These are phyloP conservation scores for Troglohyphantes excavatus DNA, from an alignment of 2,888 invertebrate species.

Conservation along the genomic window DNA sequence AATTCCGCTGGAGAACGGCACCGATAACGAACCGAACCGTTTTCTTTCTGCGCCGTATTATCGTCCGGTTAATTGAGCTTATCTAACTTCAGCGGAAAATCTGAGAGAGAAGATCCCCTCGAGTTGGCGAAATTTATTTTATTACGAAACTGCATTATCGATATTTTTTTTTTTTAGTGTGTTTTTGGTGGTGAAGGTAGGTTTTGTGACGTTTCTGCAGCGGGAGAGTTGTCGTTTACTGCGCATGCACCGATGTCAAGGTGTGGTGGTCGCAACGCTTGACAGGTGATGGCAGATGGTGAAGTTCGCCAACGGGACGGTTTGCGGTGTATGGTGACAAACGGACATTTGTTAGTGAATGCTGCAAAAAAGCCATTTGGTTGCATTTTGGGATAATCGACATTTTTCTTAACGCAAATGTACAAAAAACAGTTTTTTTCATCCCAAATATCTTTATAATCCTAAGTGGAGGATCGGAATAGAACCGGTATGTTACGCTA, in stretches of 20 bases:
- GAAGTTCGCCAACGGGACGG: constrained; percentile 59
- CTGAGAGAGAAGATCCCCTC: neutral
- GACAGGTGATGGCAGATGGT: too few species aligned
- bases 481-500: too few species aligned
- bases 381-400: too few species aligned
- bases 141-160: constrained; percentile 60
- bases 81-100: constrained; percentile 22
- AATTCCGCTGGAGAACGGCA: neutral
- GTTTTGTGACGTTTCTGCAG: constrained; percentile 8
- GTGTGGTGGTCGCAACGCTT: constrained; percentile 69
- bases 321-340: too few species aligned
- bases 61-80: constrained; percentile 53
- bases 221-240: constrained; percentile 53
- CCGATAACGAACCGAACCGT: constrained; percentile 31
- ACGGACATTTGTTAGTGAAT: too few species aligned
- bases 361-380: too few species aligned
- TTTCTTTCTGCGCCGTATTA: neutral
- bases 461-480: too few species aligned
- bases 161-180: constrained; percentile 7
- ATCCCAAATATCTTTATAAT: too few species aligned
- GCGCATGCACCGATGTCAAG: constrained; percentile 26
- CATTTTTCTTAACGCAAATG: too few species aligned
- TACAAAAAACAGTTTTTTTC: too few species aligned
- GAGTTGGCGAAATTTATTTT: constrained; percentile 54
- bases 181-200: neutral